These are phyloP conservation scores for Ifrita kowaldi DNA, from an alignment of 2,113 vertebrate species.

Conservation along the genomic window DNA sequence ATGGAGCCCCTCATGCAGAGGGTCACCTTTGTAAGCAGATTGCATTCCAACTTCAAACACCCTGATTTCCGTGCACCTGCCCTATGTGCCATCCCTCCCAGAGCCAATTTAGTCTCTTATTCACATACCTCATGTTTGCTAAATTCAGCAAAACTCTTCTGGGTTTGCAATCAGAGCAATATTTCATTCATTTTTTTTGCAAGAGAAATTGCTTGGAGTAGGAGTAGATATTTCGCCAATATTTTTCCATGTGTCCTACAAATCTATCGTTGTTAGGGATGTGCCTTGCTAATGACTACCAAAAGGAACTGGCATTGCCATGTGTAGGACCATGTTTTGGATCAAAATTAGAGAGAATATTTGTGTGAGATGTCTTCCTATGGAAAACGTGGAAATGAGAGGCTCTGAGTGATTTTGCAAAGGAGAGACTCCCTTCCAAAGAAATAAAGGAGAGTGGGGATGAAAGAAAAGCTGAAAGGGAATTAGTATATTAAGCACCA, in stretches of 20 bases:
- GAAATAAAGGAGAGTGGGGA: background rate
- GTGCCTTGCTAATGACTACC: background rate
- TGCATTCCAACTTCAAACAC: background rate
- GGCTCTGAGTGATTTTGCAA: background rate
- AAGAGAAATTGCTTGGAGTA: background rate
- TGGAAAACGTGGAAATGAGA: background rate
- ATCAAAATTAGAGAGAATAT: background rate
- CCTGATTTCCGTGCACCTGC: background rate
- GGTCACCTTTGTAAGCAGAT: background rate
- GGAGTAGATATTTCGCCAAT: background rate
- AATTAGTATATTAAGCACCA: background rate
- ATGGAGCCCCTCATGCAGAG: background rate
- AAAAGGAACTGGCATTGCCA: background rate
- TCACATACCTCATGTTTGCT: background rate
- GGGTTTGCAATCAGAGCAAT: background rate
- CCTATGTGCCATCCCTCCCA: background rate
- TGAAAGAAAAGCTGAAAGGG: background rate
- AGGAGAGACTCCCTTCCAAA: background rate
- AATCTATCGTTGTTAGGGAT: background rate
- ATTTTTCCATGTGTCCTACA: background rate
- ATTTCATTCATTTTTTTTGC: background rate
- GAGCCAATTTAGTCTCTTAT: background rate
- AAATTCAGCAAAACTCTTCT: background rate
- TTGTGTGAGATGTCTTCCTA: background rate
- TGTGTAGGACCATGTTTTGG: background rate